Evolutionary conservation across 2,797 vertebrate species (phyloP), one percentile per base, ranked within the genome.

Genomic region (Cygnus olor): DNA sequence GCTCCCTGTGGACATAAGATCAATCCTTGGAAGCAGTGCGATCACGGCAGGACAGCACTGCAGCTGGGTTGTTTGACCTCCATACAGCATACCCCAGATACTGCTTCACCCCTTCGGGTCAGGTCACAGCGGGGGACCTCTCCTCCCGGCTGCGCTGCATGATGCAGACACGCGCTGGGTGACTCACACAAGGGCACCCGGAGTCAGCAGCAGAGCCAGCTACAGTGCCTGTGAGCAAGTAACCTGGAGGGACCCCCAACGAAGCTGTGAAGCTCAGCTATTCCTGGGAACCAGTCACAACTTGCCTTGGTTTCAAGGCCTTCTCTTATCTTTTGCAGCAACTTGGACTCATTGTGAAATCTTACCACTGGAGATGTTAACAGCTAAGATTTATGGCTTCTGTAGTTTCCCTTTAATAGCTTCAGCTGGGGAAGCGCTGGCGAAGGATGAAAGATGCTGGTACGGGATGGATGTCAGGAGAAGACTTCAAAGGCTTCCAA

Each of bases 401-500:
- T 94, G 93, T 93, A 96, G 76, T 96, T 96, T 90, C 97, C 95
- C 98, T 97, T 97, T 97, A 97, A 97, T 97, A 97, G 97, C 96
- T 95, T 97, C 95, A 96, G 95, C 96, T 97, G 95, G 95, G 95
- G 96, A 96, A 97, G 64, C 69, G 93, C 92, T 98, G 98, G 98
- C 97, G 96, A 97, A 92, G 97, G 98, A 98, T 98, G 96, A 98
- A 98, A 98, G 97, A 71, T 94, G 92, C 94, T 34, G 68, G 90
- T 90, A 58, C 11, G 64, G 98, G 97, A 98, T 91, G 95, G 97
- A 98, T 98, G 98, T 80, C 96, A 97, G 98, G 97, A 94, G 95
- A 76, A 70, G 88, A 98, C 98, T 98, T 98, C 97, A 97, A 98
- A 98, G 98, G 95, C 96, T 93, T 89, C 97, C 83, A 81, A 94